Base-by-base conservation (phyloP, 92 coral and sea anemone species). In the Metridium senile region DNA sequence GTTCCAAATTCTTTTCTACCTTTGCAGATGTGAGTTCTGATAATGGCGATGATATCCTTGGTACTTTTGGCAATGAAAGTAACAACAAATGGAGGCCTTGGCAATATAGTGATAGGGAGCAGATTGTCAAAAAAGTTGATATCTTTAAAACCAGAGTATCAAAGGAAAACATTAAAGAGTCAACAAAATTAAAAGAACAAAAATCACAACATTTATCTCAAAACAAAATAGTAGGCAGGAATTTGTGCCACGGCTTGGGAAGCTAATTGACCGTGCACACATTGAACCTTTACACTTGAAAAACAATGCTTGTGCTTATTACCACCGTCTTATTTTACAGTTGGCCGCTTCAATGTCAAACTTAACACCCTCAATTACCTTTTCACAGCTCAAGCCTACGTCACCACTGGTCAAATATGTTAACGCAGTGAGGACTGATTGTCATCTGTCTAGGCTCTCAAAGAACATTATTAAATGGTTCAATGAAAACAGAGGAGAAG, bases 291-390 rank as follows among this genome's bases (percentile, higher is more conserved):
- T 84, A 28, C 86, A 88, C 33, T 46, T 88, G 20, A 87, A 87
- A 52, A 83, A 83, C 31, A 87, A 87, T 83, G 86, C 84, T 62
- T 84, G 88, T 77, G 85, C 86, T 26, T 78, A 22, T 66, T 68
- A 71, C 1, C 87, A 81, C 47, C 53, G 47, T 21, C 68, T 77
- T 20, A 74, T 85, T 0, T 27, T 89, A n/a, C 33, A 23, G 16
- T 82, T 69, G 39, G 86, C 59, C n/a, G 71, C 86, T 49, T 54
- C 23, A 0, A 81, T 62, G 66, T 89, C 94, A 0, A 9, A 27
- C 4, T 71, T 89, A 20, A 43, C 75, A 11, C 63, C 45, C 25
- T 58, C 80, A 9, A 47, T 81, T 1, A n/a, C n/a, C n/a, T n/a
- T n/a, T n/a, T n/a, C n/a, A n/a, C n/a, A n/a, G n/a, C n/a, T n/a